Evolutionary conservation across 2,113 vertebrate species (phyloP).

Genomic region (Ellobius talpinus): DNA sequence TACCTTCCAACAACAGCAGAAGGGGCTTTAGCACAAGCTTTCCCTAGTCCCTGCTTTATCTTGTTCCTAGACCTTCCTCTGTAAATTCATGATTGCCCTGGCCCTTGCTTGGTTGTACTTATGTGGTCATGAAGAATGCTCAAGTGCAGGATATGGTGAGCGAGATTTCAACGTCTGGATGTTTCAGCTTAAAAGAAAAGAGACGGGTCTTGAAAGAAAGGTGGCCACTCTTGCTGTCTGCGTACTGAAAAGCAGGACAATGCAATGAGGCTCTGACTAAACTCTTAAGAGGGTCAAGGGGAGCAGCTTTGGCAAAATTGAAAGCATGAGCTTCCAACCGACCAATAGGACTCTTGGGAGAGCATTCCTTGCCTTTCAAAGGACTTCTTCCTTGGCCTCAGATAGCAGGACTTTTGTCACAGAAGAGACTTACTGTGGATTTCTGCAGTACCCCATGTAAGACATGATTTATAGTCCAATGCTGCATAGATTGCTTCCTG

Average conservation of each 20-base stretch:
- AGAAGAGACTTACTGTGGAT: not conserved
- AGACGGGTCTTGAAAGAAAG: not conserved
- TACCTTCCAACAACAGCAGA: not conserved
- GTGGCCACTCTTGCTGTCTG: not conserved
- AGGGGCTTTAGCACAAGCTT: not conserved
- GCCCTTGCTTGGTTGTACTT: not conserved
- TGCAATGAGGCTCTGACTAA: not conserved
- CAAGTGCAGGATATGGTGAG: not conserved
- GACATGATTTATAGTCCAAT: not conserved
- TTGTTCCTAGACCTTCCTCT: not conserved
- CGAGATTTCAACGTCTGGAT: not conserved
- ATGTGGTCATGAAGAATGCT: too few species aligned
- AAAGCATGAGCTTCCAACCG: not conserved
- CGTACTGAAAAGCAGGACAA: not conserved
- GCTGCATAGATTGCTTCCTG: not conserved
- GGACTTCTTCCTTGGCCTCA: not conserved
- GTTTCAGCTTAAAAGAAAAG: not conserved
- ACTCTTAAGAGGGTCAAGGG: not conserved
- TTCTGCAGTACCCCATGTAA: not conserved
- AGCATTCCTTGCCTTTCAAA: not conserved
- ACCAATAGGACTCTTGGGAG: not conserved
- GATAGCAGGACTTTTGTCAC: not conserved
- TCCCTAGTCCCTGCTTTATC: not conserved
- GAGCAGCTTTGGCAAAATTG: not conserved
- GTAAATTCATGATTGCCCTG: not conserved